Evolutionary conservation across 2,888 invertebrate species (phyloP).

Genomic region (Drosophila algonquin): DNA sequence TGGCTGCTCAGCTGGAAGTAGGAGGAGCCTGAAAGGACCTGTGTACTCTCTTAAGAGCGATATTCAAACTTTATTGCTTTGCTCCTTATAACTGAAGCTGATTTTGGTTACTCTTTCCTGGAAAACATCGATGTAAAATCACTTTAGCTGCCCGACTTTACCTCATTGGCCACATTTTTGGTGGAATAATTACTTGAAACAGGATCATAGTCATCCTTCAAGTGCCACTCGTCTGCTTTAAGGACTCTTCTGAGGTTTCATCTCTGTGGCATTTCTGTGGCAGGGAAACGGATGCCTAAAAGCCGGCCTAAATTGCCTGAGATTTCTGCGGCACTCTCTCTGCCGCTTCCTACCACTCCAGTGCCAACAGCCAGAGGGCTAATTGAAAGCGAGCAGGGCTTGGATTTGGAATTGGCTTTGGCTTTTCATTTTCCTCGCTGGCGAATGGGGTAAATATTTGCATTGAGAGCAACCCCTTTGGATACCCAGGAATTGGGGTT

Average conservation of each 20-base stretch:
- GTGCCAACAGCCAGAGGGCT: conserved; percentile 40
- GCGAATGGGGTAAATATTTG: conserved; percentile 57
- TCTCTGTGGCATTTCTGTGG: neutral
- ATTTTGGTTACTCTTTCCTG: neutral
- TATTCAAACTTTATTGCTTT: neutral
- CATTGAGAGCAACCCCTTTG: conserved; percentile 21
- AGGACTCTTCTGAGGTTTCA: conserved; percentile 18
- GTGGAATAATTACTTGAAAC: conserved; percentile 13
- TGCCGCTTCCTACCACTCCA: neutral
- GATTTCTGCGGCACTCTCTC: conserved; percentile 17
- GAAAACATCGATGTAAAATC: neutral
- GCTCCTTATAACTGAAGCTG: neutral
- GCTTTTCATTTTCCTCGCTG: conserved; percentile 29
- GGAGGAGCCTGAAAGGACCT: neutral
- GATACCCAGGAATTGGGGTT: conserved; percentile 44
- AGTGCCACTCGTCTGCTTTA: neutral
- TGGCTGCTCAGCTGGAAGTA: conserved; percentile 23
- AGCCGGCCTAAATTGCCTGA: conserved; percentile 33
- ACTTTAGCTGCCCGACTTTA: neutral
- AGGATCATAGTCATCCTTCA: neutral
- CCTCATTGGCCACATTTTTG: neutral
- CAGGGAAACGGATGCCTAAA: neutral
- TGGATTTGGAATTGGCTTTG: conserved; percentile 14
- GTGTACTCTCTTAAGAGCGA: neutral
- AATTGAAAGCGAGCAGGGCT: conserved; percentile 35